Percentiles rank a stretch among this genome's conserved stretches.
phyloP scores from a whole-genome alignment of 2,113 vertebrate species.

The Aleadryas rufinucha region DNA sequence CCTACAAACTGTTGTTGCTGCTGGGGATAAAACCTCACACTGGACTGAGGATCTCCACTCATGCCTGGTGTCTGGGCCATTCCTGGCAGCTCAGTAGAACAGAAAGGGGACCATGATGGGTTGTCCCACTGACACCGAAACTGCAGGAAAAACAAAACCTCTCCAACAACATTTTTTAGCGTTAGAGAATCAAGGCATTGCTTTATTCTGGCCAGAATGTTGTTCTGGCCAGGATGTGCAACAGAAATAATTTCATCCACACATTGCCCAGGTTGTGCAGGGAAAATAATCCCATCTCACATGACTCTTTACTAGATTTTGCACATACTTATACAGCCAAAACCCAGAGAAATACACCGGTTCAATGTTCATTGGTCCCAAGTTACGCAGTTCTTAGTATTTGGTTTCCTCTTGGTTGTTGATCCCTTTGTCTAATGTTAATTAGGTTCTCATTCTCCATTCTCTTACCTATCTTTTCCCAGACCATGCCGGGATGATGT shows the following conservation, averaged over 20 bases:
- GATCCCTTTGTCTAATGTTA: accelerated
- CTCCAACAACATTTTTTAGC: neutral
- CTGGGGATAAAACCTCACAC: accelerated
- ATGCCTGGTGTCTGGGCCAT: neutral
- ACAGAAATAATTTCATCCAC: neutral
- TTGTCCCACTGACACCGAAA: neutral
- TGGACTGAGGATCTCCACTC: neutral
- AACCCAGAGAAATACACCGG: neutral
- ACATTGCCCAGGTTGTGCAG: neutral
- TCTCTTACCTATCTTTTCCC: neutral
- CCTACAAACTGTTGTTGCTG: accelerated
- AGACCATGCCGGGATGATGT: neutral
- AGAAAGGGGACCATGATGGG: neutral
- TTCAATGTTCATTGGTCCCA: neutral
- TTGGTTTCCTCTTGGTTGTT: neutral
- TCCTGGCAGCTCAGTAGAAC: neutral
- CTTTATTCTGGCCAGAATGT: neutral
- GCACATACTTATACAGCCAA: neutral
- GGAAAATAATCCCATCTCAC: neutral
- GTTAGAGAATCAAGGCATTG: neutral
- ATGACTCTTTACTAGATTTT: neutral
- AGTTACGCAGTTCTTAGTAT: neutral
- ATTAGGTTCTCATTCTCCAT: neutral
- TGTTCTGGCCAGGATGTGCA: neutral
- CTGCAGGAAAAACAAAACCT: neutral